phyloP scores from a whole-genome alignment of 2,888 invertebrate species.

The Parapristionchus giblindavisi region DNA sequence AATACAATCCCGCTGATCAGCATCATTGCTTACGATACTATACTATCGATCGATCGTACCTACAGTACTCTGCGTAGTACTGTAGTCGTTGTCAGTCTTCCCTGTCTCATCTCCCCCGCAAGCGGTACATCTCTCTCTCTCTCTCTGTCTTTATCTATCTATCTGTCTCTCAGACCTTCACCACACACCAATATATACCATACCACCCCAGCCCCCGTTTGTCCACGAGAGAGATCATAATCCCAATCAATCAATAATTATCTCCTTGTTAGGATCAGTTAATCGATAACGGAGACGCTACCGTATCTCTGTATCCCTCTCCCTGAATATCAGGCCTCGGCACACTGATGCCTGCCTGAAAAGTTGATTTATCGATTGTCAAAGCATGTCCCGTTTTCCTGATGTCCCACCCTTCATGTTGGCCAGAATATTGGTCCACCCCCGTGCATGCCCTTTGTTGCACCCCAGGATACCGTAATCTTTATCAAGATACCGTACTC shows the following conservation, averaged over 20 bases:
- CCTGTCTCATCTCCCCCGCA: neutral
- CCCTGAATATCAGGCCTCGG: too few species aligned
- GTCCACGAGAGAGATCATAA: too few species aligned
- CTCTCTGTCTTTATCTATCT: neutral
- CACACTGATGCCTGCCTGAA: too few species aligned
- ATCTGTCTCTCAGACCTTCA: neutral
- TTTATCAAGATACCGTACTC: too few species aligned
- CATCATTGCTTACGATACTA: too few species aligned
- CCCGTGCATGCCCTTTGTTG: neutral
- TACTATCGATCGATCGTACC: too few species aligned
- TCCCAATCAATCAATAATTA: constrained; percentile 5
- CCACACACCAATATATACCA: constrained; percentile 6
- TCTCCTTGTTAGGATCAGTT: constrained; percentile 35
- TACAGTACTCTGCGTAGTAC: neutral
- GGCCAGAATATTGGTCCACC: neutral
- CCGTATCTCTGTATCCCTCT: neutral
- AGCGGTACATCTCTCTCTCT: neutral
- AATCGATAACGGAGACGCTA: too few species aligned
- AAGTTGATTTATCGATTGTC: too few species aligned
- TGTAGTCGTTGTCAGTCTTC: neutral
- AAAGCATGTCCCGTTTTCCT: neutral
- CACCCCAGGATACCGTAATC: constrained; percentile 17
- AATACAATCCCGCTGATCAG: too few species aligned
- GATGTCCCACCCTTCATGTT: neutral
- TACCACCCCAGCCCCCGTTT: too few species aligned